Percentiles rank a stretch among this genome's conserved stretches.
phyloP scores from a whole-genome alignment of 2,113 vertebrate genomes.

The Columbina picui region DNA sequence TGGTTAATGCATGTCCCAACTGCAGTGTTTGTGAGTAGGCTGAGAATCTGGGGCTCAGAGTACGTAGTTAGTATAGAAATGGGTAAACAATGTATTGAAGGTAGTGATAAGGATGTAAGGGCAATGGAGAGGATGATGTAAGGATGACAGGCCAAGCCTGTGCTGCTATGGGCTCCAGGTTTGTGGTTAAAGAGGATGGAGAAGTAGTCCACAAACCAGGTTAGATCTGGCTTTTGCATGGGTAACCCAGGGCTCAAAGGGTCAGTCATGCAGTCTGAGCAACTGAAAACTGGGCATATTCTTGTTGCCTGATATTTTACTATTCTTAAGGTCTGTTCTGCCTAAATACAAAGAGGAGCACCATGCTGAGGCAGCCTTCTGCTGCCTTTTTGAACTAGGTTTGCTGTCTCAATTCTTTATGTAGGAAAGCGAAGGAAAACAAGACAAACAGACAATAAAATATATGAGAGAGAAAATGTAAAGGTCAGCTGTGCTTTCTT shows the following conservation, averaged over 20 bases:
- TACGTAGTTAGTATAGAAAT: not conserved
- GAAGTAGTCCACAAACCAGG: not conserved
- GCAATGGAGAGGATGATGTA: not conserved
- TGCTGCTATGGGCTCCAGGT: not conserved
- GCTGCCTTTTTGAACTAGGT: not conserved
- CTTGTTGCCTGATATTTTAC: not conserved
- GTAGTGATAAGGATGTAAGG: not conserved
- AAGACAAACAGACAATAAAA: constrained; percentile 12
- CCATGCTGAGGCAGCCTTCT: not conserved
- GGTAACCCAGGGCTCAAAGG: not conserved
- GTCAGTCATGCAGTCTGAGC: not conserved
- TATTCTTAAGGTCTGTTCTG: not conserved
- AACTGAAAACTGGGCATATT: not conserved
- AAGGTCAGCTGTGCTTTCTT: constrained; percentile 32
- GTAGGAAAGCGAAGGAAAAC: not conserved
- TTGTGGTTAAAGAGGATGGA: not conserved
- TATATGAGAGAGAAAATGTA: not conserved
- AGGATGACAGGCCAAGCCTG: not conserved
- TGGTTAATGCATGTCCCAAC: not conserved
- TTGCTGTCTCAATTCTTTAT: not conserved
- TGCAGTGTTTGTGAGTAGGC: not conserved
- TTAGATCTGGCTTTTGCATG: not conserved
- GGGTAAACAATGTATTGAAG: not conserved
- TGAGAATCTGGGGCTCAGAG: not conserved
- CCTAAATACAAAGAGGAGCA: not conserved